These are phyloP conservation scores for Pararge aegeria DNA, from an alignment of 1,140 invertebrate species.

Conservation along the genomic window DNA sequence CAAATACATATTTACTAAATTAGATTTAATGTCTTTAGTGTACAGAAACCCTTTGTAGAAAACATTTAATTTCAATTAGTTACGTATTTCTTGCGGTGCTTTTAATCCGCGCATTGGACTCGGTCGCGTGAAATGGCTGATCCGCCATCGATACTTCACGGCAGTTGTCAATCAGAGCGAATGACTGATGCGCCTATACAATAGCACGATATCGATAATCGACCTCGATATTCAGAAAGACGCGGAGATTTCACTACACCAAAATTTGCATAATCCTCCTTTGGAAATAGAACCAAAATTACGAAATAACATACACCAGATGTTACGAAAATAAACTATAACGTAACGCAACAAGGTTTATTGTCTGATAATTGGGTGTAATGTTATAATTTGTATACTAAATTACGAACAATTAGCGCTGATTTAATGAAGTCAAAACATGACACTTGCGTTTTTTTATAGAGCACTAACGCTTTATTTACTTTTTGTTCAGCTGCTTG, in stretches of 20 bases:
- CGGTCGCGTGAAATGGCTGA: conserved; percentile 47
- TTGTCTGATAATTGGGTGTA: conserved; percentile 2
- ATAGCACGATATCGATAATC: conserved; percentile 51
- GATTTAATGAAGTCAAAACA: conserved; percentile 17
- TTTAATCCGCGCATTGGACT: conserved; percentile 53
- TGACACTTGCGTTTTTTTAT: conserved; percentile 10
- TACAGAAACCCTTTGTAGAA: background rate
- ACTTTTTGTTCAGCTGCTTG: no score
- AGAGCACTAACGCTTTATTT: background rate
- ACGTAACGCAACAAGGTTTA: conserved; percentile 12
- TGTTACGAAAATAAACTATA: conserved; percentile 17
- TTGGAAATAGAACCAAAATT: conserved; percentile 16
- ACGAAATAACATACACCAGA: conserved; percentile 15
- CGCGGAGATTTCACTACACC: conserved; percentile 30
- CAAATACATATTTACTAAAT: no score
- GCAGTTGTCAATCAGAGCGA: conserved; percentile 66
- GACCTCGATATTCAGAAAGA: conserved; percentile 39
- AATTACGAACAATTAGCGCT: conserved; percentile 16
- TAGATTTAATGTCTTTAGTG: background rate
- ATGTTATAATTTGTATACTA: conserved; percentile 21
- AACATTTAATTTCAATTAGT: conserved; percentile 24
- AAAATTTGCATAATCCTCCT: conserved; percentile 28
- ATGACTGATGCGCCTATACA: conserved; percentile 43
- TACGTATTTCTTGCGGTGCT: conserved; percentile 20
- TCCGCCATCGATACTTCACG: conserved; percentile 55